Percentiles rank a stretch among this genome's conserved stretches.
phyloP scores from a whole-genome alignment of 2,113 vertebrate genomes.

The Xiphorhynchus elegans region DNA sequence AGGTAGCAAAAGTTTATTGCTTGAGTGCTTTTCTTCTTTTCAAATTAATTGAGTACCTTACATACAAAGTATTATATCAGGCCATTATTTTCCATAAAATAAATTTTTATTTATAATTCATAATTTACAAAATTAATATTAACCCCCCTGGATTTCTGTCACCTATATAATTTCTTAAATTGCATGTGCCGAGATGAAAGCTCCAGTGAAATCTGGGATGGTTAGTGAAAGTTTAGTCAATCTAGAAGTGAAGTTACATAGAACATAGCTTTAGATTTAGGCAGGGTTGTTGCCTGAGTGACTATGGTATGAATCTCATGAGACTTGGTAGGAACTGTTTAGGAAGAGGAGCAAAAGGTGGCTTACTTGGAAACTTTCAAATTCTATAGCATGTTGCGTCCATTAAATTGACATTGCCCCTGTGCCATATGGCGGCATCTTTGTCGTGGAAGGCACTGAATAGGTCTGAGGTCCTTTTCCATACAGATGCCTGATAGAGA shows the following conservation, averaged over 20 bases:
- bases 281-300: background rate
- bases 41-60: background rate
- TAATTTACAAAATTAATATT: background rate
- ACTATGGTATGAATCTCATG: background rate
- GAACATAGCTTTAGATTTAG: background rate
- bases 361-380: background rate
- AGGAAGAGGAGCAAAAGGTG: background rate
- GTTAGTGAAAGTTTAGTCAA: background rate
- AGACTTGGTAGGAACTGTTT: background rate
- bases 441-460: background rate
- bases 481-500: accelerated
- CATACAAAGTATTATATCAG: background rate
- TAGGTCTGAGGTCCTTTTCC: background rate
- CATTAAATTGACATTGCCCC: background rate
- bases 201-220: background rate
- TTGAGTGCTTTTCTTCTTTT: background rate
- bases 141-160: background rate
- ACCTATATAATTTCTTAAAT: background rate
- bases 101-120: background rate
- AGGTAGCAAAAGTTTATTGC: background rate
- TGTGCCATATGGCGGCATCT: background rate
- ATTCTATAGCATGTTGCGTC: background rate
- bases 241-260: background rate
- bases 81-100: background rate
- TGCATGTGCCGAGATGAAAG: background rate